phyloP scores from a whole-genome alignment of 2,113 vertebrate species.

The Anoura caudifer region DNA sequence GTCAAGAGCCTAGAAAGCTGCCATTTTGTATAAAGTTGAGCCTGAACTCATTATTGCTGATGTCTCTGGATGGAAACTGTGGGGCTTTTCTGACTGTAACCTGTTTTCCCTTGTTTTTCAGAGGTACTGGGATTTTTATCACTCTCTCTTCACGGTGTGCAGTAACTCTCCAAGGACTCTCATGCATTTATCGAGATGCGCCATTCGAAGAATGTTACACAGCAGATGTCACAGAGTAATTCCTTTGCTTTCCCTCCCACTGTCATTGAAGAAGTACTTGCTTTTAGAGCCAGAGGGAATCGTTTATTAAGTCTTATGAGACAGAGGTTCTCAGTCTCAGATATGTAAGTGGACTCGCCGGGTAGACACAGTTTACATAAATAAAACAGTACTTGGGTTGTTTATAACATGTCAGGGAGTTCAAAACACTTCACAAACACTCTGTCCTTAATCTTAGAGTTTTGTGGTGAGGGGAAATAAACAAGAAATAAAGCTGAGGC shows the following conservation, averaged over 20 bases:
- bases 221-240: slow-evolving; percentile 84
- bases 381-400: slow-evolving; percentile 52
- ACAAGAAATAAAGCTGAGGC: not conserved
- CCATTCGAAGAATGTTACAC: slow-evolving; percentile 82
- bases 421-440: slow-evolving; percentile 47
- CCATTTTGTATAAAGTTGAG: not conserved
- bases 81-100: not conserved
- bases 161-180: slow-evolving; percentile 89
- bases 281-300: slow-evolving; percentile 92
- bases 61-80: not conserved
- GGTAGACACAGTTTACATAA: slow-evolving; percentile 62
- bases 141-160: slow-evolving; percentile 92
- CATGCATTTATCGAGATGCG: slow-evolving; percentile 91
- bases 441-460: slow-evolving; percentile 37
- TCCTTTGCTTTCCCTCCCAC: slow-evolving; percentile 86
- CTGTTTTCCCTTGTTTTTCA: slow-evolving; percentile 71
- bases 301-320: slow-evolving; percentile 79
- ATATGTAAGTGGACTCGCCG: slow-evolving; percentile 40
- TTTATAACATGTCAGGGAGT: slow-evolving; percentile 58
- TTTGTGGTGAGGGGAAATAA: not conserved
- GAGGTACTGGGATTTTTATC: slow-evolving; percentile 90
- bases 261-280: slow-evolving; percentile 88
- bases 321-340: slow-evolving; percentile 28
- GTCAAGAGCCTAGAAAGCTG: not conserved
- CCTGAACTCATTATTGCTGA: not conserved